Evolutionary conservation across 92 coral and sea anemone species (phyloP).

Genomic region (Porites evermanni): DNA sequence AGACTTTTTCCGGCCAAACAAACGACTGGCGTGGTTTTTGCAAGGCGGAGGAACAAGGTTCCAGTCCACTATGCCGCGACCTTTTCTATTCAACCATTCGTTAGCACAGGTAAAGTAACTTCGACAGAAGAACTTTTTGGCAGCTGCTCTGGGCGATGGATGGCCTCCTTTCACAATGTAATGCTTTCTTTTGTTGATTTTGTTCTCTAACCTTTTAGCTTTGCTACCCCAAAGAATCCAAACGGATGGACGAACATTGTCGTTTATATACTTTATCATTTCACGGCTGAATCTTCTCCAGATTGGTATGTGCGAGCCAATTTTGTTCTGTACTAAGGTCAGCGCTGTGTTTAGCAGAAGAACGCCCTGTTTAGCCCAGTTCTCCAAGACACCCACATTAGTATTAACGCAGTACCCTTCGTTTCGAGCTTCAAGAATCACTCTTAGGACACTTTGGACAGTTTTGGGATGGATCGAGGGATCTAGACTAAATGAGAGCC

Average conservation of each 20-base stretch:
- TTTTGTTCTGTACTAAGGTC: constrained; percentile 44
- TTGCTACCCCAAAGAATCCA: constrained; percentile 72
- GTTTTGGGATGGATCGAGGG: constrained; percentile 40
- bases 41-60: constrained; percentile 68
- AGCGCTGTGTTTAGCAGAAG: constrained; percentile 65
- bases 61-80: constrained; percentile 67
- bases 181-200: constrained; percentile 55
- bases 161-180: constrained; percentile 68
- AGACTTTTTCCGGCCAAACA: constrained; percentile 26
- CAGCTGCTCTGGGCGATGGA: constrained; percentile 61
- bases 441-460: constrained; percentile 72
- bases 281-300: constrained; percentile 51
- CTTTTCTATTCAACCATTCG: constrained; percentile 46
- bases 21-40: constrained; percentile 56
- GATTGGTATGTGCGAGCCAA: constrained; percentile 59
- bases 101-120: constrained; percentile 67
- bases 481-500: constrained; percentile 68
- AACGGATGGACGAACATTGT: constrained; percentile 44
- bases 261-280: constrained; percentile 46
- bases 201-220: constrained; percentile 40
- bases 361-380: constrained; percentile 72
- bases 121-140: constrained; percentile 56
- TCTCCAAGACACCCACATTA: constrained; percentile 33
- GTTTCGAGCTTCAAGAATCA: constrained; percentile 69
- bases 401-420: constrained; percentile 64